Percentiles rank a stretch among this genome's conserved stretches.
phyloP scores from a whole-genome alignment of 2,797 vertebrate genomes.

The Alca torda region DNA sequence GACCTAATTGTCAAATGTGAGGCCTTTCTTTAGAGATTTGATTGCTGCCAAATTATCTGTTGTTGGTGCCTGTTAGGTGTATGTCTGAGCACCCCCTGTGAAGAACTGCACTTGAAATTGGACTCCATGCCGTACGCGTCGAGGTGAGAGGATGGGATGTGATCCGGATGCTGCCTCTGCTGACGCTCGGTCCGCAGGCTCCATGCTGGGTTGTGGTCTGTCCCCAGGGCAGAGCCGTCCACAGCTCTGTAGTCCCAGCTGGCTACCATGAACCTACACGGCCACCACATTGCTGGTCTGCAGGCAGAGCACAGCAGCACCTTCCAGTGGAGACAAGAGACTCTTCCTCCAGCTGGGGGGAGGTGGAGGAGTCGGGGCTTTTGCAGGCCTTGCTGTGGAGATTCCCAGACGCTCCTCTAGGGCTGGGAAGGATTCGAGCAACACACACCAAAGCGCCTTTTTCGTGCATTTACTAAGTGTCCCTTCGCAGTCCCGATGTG shows the following conservation, averaged over 20 bases:
- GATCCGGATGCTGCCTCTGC: not conserved
- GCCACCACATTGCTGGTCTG: not conserved
- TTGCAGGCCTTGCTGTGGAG: not conserved
- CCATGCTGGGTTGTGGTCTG: not conserved
- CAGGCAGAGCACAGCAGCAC: not conserved
- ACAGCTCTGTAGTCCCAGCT: not conserved
- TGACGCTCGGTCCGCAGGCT: too few relatives aligned
- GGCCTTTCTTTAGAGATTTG: not conserved
- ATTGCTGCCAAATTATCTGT: not conserved
- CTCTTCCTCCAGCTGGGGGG: not conserved
- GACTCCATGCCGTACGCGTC: fast-evolving
- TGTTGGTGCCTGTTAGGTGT: not conserved
- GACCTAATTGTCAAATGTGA: not conserved
- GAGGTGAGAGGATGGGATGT: not conserved
- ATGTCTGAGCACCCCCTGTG: not conserved
- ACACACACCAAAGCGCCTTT: fast-evolving
- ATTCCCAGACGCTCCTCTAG: not conserved
- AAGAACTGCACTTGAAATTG: not conserved
- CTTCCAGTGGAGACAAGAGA: not conserved
- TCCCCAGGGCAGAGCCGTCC: not conserved
- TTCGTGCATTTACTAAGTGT: not conserved
- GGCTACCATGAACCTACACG: fast-evolving
- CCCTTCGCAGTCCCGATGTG: not conserved
- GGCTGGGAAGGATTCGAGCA: not conserved
- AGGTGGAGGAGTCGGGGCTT: not conserved